Conservation (phyloP, 2,797 vertebrate species). For the Parauchenoglanis punctatus region DNA sequence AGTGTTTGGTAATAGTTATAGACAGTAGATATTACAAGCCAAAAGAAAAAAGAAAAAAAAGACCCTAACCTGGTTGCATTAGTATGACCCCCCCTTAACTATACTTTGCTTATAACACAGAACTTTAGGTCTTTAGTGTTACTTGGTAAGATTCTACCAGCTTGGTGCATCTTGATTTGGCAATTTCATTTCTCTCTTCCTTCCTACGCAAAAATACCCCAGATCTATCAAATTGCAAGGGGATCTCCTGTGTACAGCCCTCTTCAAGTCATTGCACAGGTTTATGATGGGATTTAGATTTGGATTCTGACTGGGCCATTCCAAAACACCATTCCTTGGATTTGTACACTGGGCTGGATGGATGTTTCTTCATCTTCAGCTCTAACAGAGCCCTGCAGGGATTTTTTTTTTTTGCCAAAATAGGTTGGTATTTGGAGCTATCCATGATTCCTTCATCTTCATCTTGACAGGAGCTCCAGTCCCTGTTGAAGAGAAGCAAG, state of each 20-base stretch:
- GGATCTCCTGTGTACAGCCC: neutral
- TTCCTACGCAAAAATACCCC: neutral
- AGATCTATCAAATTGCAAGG: slow-evolving; percentile 2
- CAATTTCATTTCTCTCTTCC: neutral
- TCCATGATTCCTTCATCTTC: neutral
- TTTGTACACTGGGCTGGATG: neutral
- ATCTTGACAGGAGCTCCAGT: neutral
- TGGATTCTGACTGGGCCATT: neutral
- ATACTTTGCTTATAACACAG: neutral
- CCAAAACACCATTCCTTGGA: neutral
- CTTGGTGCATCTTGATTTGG: neutral
- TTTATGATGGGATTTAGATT: neutral
- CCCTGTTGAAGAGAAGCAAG: neutral
- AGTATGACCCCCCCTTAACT: neutral
- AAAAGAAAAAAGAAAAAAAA: neutral
- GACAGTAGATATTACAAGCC: neutral
- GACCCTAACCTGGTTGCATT: neutral
- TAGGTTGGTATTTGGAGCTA: neutral
- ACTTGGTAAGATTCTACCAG: neutral
- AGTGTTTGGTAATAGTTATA: neutral
- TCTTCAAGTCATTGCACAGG: neutral
- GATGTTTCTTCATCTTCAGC: neutral
- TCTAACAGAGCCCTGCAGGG: neutral
- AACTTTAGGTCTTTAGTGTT: neutral
- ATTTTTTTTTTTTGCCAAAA: neutral